phyloP scores from a whole-genome alignment of 2,113 vertebrate species.

The Epinephelus fuscoguttatus region DNA sequence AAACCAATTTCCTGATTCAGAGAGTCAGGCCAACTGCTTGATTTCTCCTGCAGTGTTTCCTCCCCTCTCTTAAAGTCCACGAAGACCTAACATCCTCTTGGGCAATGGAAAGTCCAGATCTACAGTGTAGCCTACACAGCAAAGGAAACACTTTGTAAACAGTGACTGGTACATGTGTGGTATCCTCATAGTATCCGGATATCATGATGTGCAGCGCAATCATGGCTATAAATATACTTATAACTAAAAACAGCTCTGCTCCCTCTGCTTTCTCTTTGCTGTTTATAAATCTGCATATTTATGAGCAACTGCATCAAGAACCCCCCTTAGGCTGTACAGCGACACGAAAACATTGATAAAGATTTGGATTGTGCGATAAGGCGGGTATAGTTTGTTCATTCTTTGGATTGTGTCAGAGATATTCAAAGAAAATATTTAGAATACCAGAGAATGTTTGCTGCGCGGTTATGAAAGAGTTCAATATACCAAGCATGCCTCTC shows the following conservation, averaged over 20 bases:
- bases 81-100: conserved; percentile 19
- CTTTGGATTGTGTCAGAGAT: conserved; percentile 10
- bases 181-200: neutral
- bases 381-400: neutral
- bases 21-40: conserved; percentile 28
- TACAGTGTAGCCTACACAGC: neutral
- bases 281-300: conserved; percentile 17
- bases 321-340: neutral
- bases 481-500: conserved; percentile 27
- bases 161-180: neutral
- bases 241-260: neutral
- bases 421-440: conserved; percentile 35
- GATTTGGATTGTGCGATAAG: conserved; percentile 3
- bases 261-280: neutral
- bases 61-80: conserved; percentile 3
- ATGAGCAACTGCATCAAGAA: conserved; percentile 6
- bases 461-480: conserved; percentile 31
- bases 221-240: neutral
- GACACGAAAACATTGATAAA: neutral
- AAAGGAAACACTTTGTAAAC: conserved; percentile 11
- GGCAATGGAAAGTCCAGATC: neutral
- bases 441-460: conserved; percentile 44
- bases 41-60: conserved; percentile 46
- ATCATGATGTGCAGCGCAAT: neutral
- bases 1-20: conserved; percentile 66